Evolutionary conservation across 2,113 vertebrate genomes (phyloP), one percentile per base, ranked within the genome.

Genomic region (Solenodon paradoxus): DNA sequence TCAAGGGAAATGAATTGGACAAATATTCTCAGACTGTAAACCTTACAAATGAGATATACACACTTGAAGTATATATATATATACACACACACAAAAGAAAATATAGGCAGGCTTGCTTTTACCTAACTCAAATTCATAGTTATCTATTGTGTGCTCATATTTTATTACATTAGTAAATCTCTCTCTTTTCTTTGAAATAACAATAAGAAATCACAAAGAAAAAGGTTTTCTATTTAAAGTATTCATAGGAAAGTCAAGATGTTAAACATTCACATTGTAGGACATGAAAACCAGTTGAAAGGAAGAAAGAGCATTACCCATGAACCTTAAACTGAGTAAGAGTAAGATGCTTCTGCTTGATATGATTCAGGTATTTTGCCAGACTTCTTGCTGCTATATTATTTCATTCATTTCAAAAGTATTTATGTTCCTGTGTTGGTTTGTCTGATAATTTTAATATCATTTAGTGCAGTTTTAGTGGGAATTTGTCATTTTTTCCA

Each of bases 81-180:
- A n/a, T n/a, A n/a, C n/a, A n/a, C n/a, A n/a, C n/a, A n/a, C n/a
- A n/a, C n/a, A n/a, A n/a, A 94, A 91, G 92, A 84, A 96, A 97
- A 95, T 96, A 91, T 92, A 92, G 87, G 80, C 64, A 49, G 77
- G 90, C 69, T 90, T 90, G n/a, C 59, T 92, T n/a, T 96, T 96
- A 96, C 68, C 78, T 97, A 92, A 96, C 97, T 98, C 97, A 98
- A 97, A 98, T 97, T 97, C 94, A 51, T 68, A 96, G 24, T 95
- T 95, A 38, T 96, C 92, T 96, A 45, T 22, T 84, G 22, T 66
- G 61, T 59, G 78, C 88, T 92, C 72, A 16, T 94, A 49, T 96
- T 96, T 97, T 95, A 92, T 97, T 97, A 91, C 85, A 92, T 95
- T 84, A 75, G 79, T 96, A 97, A 97, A 98, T 97, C 96, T 88